These are phyloP conservation scores for Guaruba guarouba DNA, from an alignment of 2,113 vertebrate species.

Conservation along the genomic window DNA sequence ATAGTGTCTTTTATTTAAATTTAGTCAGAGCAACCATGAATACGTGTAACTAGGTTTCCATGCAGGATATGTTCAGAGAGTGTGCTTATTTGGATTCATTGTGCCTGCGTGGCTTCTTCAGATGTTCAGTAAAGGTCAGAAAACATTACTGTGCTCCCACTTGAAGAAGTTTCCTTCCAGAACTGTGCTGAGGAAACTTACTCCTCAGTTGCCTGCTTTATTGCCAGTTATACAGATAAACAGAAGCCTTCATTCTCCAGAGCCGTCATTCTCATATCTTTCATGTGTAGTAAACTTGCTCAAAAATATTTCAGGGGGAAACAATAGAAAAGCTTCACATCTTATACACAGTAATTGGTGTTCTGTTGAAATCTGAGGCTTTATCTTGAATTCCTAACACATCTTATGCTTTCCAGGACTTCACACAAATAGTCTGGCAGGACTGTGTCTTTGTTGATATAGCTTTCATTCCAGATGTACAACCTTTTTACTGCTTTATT, in stretches of 20 bases:
- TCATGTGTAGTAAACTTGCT: slow-evolving; percentile 9
- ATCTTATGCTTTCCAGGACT: background rate
- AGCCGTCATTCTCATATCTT: slow-evolving; percentile 2
- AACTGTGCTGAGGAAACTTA: background rate
- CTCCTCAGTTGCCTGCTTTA: background rate
- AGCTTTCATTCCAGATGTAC: background rate
- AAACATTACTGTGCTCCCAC: background rate
- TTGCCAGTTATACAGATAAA: background rate
- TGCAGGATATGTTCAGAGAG: background rate
- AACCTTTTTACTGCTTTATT: background rate
- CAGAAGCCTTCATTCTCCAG: background rate
- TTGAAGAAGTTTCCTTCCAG: background rate
- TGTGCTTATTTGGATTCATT: background rate
- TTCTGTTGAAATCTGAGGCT: background rate
- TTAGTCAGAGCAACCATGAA: background rate
- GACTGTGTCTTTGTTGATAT: background rate
- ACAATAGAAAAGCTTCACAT: background rate
- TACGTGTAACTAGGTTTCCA: background rate
- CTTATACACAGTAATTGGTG: slow-evolving; percentile 8
- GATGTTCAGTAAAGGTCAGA: background rate
- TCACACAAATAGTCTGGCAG: background rate
- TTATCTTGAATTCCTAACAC: background rate
- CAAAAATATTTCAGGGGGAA: background rate
- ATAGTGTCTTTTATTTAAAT: background rate
- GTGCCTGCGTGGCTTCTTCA: background rate